Evolutionary conservation across 2,888 invertebrate species (phyloP), one percentile per base, ranked within the genome.

Genomic region (Chrysopilus asiliformis): DNA sequence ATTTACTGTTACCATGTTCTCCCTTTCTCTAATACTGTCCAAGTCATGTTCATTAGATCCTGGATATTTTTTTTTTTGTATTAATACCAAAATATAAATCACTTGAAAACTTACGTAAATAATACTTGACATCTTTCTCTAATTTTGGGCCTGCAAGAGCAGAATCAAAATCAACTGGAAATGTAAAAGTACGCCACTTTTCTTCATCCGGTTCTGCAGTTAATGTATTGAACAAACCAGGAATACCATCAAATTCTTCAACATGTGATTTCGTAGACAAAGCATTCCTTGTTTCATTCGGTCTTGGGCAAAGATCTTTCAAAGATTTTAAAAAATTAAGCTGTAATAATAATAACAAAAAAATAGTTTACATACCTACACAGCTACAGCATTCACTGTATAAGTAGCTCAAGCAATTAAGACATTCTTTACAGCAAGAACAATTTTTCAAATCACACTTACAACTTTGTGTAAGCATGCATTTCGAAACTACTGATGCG

Each of bases 381-480:
- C 94, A 95, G 36, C 91, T 90, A 58, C 95, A 95, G 65, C 95
- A 95, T 62, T 94, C 91, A 46, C 77, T 79, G 62, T 89, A 94
- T 34, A 91, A 71, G 52, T 81, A 79, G 47, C 81, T 83, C 39
- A 95, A 71, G 56, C 95, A 95, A 53, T 76, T 81, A 50, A 80
- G 82, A 55, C 95, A 95, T 57, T 93, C 90, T 53, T 83, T 83
- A 66, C 91, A 94, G 58, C 93, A 94, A n/a, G 85, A 80, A 57
- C 90, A 90, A 58, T 85, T 86, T 53, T 78, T 81, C 51, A 89
- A 68, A 58, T 94, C 90, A 64, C 95, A 95, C 61, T 91, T 91
- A 67, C 95, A 95, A 34, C 90, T 86, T 59, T 91, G 87, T 10
- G 93, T 93, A 44, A 95, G 68, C 77, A 94, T 83, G 62, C 95